These are phyloP conservation scores for Monopis laevigella DNA, from an alignment of 2,888 invertebrate species.

Conservation along the genomic window DNA sequence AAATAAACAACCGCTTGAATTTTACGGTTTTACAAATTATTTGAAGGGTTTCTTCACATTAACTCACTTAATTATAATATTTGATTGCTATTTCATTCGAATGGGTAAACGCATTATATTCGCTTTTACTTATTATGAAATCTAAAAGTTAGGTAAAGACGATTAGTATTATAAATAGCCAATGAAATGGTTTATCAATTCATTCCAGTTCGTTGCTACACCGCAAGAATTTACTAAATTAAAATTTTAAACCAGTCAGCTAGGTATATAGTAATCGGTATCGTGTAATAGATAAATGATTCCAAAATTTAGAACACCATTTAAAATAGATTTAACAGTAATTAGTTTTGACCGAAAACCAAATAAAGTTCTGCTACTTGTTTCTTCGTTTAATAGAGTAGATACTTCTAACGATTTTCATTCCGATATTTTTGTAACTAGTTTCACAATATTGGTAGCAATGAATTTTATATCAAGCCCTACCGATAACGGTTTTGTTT, in stretches of 20 bases:
- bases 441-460: constrained; percentile 11
- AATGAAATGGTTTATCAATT: constrained; percentile 6
- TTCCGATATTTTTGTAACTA: constrained; percentile 25
- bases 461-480: constrained; percentile 25
- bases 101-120: no score
- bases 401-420: neutral
- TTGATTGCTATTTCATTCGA: no score
- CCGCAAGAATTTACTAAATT: constrained; percentile 4
- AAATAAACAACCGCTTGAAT: constrained; percentile 32
- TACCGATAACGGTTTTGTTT: constrained; percentile 50
- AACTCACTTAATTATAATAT: no score
- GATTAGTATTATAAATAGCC: constrained; percentile 6
- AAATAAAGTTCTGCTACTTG: no score
- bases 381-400: no score
- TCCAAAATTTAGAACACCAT: neutral
- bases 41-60: no score
- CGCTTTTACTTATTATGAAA: no score
- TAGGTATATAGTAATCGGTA: no score
- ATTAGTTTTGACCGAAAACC: neutral
- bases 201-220: constrained; percentile 9
- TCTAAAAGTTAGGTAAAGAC: no score
- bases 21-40: no score
- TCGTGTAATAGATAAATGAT: no score
- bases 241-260: constrained; percentile 4
- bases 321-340: neutral